Conservation (phyloP, 1,140 invertebrate species). For the Bemisia tabaci region DNA sequence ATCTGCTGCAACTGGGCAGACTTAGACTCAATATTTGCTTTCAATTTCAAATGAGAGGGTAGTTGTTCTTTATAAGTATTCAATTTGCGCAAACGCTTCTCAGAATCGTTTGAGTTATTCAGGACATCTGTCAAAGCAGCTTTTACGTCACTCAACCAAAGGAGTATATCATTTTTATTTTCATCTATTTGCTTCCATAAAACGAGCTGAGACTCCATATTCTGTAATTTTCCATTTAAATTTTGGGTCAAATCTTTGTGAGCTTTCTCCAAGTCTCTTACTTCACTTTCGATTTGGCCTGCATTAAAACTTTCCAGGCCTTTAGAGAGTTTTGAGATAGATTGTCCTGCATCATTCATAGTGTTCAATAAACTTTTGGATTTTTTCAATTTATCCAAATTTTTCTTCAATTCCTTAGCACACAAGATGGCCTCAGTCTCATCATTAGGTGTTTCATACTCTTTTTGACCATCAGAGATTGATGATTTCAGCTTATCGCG, state of each 20-base stretch:
- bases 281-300: conserved; percentile 44
- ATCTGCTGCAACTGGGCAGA: conserved; percentile 63
- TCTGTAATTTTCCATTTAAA: conserved; percentile 52
- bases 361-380: conserved; percentile 58
- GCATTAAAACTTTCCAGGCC: conserved; percentile 52
- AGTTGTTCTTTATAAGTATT: conserved; percentile 77
- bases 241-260: conserved; percentile 61
- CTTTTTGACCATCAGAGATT: background rate
- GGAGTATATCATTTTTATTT: conserved; percentile 61
- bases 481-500: background rate
- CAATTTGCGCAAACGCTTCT: conserved; percentile 59
- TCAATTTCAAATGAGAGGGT: conserved; percentile 55
- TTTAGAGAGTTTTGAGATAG: conserved; percentile 52
- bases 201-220: conserved; percentile 70
- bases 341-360: conserved; percentile 55
- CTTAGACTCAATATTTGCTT: conserved; percentile 61
- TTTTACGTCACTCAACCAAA: conserved; percentile 71
- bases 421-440: conserved; percentile 40
- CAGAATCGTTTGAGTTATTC: conserved; percentile 60
- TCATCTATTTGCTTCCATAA: conserved; percentile 87
- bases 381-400: conserved; percentile 54
- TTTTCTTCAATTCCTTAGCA: conserved; percentile 58
- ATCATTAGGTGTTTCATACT: conserved; percentile 43
- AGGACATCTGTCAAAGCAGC: conserved; percentile 55
- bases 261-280: conserved; percentile 44